A percentile compares a stretch with the other conserved stretches of the same genome.
Evolutionary conservation across 2,113 vertebrate species (phyloP).

Genomic region (Cricetomys ansorgei): DNA sequence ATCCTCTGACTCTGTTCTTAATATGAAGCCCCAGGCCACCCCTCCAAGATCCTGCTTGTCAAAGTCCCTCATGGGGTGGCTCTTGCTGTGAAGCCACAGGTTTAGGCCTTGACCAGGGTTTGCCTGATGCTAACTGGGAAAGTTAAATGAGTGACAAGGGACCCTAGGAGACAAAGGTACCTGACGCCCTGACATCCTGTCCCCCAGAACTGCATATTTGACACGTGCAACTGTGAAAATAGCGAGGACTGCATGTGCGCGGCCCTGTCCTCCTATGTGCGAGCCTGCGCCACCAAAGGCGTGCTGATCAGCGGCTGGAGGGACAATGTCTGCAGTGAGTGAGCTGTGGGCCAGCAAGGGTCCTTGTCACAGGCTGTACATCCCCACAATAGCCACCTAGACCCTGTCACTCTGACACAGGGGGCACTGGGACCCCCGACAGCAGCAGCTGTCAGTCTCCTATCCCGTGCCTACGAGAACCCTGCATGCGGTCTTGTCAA

Average conservation of each 20-base stretch:
- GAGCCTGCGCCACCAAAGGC: constrained; percentile 84
- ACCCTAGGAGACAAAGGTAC: neutral
- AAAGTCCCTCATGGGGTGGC: neutral
- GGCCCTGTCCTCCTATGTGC: constrained; percentile 87
- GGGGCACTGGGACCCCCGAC: neutral
- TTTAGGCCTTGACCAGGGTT: neutral
- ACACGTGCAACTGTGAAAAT: constrained; percentile 87
- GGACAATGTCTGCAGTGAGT: constrained; percentile 86
- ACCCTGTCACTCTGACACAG: neutral
- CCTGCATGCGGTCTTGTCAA: fast-evolving
- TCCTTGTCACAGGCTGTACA: neutral
- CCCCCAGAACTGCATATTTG: constrained; percentile 88
- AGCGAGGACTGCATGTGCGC: constrained; percentile 89
- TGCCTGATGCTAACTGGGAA: neutral
- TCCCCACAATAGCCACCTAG: neutral
- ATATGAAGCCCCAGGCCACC: neutral
- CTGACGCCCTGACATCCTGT: neutral
- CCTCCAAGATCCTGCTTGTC: neutral
- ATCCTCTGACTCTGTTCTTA: neutral
- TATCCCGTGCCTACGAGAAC: fast-evolving
- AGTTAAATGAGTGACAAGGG: neutral
- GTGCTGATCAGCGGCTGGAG: constrained; percentile 87
- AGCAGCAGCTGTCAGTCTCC: neutral
- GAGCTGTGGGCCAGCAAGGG: neutral
- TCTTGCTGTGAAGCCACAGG: too few species aligned